Conservation (phyloP, 2,888 invertebrate genomes). For the Pharmacophagus antenor region DNA sequence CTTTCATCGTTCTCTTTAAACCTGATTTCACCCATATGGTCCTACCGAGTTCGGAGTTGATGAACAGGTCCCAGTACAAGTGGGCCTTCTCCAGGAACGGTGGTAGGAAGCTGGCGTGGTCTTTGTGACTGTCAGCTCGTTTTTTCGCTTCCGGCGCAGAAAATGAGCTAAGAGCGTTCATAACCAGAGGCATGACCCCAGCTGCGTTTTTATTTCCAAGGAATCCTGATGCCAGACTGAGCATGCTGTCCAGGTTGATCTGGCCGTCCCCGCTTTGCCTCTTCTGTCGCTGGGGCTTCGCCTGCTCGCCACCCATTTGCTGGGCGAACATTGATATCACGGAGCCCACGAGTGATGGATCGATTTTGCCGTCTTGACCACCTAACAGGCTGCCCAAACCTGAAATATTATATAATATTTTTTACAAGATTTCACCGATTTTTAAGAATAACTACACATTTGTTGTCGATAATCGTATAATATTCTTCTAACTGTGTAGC, state of each 20-base stretch:
- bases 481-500: too few relatives aligned
- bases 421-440: background rate
- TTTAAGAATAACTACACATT: background rate
- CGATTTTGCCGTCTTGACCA: conserved; percentile 79
- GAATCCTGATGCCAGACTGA: conserved; percentile 79
- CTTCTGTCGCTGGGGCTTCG: conserved; percentile 48
- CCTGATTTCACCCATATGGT: conserved; percentile 88
- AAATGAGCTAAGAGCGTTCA: conserved; percentile 83
- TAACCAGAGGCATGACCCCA: conserved; percentile 83
- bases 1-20: conserved; percentile 84
- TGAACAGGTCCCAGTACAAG: conserved; percentile 88
- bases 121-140: conserved; percentile 83
- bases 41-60: conserved; percentile 88
- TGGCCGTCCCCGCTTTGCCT: conserved; percentile 57
- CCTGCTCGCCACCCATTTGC: conserved; percentile 55
- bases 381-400: conserved; percentile 79
- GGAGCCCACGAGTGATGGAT: conserved; percentile 76
- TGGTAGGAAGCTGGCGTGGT: conserved; percentile 86
- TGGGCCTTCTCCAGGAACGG: conserved; percentile 83
- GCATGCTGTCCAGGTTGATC: conserved; percentile 75
- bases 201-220: conserved; percentile 66
- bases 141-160: conserved; percentile 82
- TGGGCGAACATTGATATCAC: conserved; percentile 74
- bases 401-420: conserved; percentile 36
- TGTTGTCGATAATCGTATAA: too few relatives aligned